These are phyloP conservation scores for Pachyrhynchus sulphureomaculatus DNA, from an alignment of 1,140 invertebrate genomes.

Conservation along the genomic window DNA sequence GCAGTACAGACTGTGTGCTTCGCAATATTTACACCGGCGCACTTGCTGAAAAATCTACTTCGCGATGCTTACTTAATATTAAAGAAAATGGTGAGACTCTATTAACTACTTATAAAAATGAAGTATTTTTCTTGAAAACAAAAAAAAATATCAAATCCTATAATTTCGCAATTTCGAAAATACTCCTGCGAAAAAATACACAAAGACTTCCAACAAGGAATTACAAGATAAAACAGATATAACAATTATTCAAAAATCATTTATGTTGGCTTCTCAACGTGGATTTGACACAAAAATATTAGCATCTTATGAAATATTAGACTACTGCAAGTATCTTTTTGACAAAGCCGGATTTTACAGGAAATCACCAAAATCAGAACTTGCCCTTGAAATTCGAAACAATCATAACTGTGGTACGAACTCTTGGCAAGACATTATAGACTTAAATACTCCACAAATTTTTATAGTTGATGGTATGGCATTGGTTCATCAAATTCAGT, in stretches of 20 bases:
- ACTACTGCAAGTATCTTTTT: constrained; percentile 31
- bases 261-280: constrained; percentile 30
- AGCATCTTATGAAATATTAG: constrained; percentile 31
- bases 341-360: constrained; percentile 27
- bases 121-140: constrained; percentile 24
- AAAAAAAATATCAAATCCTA: constrained; percentile 26
- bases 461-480: constrained; percentile 26
- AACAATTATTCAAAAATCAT: constrained; percentile 27
- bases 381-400: constrained; percentile 27
- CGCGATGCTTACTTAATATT: constrained; percentile 33
- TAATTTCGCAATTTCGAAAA: constrained; percentile 25
- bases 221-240: constrained; percentile 31
- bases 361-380: constrained; percentile 27
- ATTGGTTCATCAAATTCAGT: constrained; percentile 27
- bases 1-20: constrained; percentile 21
- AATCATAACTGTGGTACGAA: constrained; percentile 27
- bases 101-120: constrained; percentile 27
- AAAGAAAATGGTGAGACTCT: constrained; percentile 20
- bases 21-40: constrained; percentile 31
- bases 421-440: constrained; percentile 22
- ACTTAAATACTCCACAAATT: constrained; percentile 22
- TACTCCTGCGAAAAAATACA: constrained; percentile 25
- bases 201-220: constrained; percentile 25
- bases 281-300: constrained; percentile 26
- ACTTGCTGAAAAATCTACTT: constrained; percentile 38